Base-by-base conservation (phyloP, 2,113 vertebrate species). In the Hippocampus comes region DNA sequence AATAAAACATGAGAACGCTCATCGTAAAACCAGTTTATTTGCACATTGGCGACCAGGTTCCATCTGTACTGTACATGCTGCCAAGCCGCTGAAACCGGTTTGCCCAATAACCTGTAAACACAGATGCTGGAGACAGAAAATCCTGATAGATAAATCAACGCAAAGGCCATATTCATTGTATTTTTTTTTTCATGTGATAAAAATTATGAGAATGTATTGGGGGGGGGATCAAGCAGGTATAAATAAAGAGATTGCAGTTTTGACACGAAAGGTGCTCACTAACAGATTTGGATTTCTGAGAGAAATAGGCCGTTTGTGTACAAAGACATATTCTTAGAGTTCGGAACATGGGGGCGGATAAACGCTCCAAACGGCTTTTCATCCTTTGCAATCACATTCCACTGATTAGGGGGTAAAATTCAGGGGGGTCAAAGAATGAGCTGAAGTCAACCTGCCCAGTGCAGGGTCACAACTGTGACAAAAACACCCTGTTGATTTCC, bases 21-120 rank as follows among this genome's bases (percentile, higher is more conserved):
- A 34, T 76, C 79, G 73, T 85, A 87, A 89, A 91, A 61, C 89
- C 83, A 79, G 82, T 94, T 94, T 93, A 93, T 91, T 91, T 92
- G 79, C 89, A 91, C 88, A 91, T 90, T 91, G 86, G 84, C 83
- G 70, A 87, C 75, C 88, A 84, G 78, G 80, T 86, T 87, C 86
- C 60, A 43, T 86, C 84, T 89, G 85, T 89, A 89, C 87, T 88
- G 87, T 88, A 84, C 81, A 83, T 79, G 76, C 86, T 78, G 85
- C 81, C 7, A 91, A 91, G 80, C 74, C 80, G 82, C 61, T 71
- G 73, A 80, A 79, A 70, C 74, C 66, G 78, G 76, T 78, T 66
- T 57, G 70, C 80, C 68, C 73, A 73, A 85, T 71, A 20, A 74
- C 82, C 72, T 92, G 92, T 93, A 93, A 93, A 94, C 91, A 91